These are phyloP conservation scores for Porites cylindrica DNA, from an alignment of 92 coral and sea anemone genomes.

Conservation along the genomic window DNA sequence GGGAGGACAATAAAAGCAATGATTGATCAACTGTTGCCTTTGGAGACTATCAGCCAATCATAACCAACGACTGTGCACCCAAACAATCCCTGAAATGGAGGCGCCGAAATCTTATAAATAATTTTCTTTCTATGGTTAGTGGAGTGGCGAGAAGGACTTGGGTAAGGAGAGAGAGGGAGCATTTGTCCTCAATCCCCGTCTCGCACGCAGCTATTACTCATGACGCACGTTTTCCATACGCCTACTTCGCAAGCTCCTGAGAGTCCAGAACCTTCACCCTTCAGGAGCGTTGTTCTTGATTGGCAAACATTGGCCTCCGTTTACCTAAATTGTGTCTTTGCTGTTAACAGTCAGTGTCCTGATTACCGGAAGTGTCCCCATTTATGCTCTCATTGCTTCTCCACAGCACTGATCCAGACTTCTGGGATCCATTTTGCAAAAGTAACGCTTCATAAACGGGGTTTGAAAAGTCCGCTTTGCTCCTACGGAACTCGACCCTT, in stretches of 20 bases:
- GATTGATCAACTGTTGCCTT: no score
- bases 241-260: background rate
- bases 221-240: no score
- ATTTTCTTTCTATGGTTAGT: no score
- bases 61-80: no score
- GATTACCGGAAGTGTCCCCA: constrained; percentile 30
- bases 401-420: constrained; percentile 55
- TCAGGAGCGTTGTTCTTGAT: background rate
- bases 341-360: constrained; percentile 33
- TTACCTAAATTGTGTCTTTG: background rate
- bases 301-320: background rate
- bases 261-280: background rate
- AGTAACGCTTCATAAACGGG: constrained; percentile 93
- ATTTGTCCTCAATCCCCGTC: no score
- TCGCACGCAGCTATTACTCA: no score
- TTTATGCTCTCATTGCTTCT: constrained; percentile 40
- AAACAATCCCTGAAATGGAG: no score
- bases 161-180: no score
- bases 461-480: constrained; percentile 90
- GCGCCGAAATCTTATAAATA: no score
- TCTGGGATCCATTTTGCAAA: constrained; percentile 50
- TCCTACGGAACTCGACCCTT: constrained; percentile 80
- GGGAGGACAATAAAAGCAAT: no score
- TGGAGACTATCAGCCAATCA: no score
- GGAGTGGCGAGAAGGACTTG: no score